phyloP scores from a whole-genome alignment of 2,113 vertebrate genomes.

The Phainopepla nitens region DNA sequence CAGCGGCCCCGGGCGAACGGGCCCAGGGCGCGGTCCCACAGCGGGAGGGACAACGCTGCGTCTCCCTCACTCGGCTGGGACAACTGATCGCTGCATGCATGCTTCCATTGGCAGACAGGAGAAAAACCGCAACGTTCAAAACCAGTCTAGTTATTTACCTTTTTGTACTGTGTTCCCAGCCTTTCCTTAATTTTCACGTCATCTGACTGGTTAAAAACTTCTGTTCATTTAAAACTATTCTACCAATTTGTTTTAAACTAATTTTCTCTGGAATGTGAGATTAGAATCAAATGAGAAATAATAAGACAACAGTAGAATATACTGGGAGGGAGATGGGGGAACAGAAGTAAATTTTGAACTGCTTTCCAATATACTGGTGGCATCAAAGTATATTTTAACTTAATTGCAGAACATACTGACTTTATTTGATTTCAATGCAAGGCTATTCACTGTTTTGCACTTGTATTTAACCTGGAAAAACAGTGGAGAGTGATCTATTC shows the following conservation, averaged over 20 bases:
- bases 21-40: not conserved
- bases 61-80: not conserved
- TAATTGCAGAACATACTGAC: not conserved
- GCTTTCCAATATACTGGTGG: not conserved
- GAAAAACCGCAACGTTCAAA: not conserved
- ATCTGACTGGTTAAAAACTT: not conserved
- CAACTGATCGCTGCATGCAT: not conserved
- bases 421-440: not conserved
- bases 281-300: not conserved
- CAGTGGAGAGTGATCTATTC: not conserved
- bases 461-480: not conserved
- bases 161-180: not conserved
- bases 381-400: not conserved
- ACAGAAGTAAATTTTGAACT: not conserved
- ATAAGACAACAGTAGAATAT: not conserved
- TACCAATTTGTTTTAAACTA: not conserved
- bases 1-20: constrained; percentile 16
- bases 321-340: not conserved
- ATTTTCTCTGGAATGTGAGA: not conserved
- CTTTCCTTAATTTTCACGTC: not conserved
- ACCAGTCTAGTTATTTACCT: not conserved
- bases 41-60: accelerated
- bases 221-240: not conserved
- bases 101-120: not conserved
- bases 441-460: not conserved